These are phyloP conservation scores for Cyanistes caeruleus DNA, from an alignment of 2,113 vertebrate species.

Conservation along the genomic window DNA sequence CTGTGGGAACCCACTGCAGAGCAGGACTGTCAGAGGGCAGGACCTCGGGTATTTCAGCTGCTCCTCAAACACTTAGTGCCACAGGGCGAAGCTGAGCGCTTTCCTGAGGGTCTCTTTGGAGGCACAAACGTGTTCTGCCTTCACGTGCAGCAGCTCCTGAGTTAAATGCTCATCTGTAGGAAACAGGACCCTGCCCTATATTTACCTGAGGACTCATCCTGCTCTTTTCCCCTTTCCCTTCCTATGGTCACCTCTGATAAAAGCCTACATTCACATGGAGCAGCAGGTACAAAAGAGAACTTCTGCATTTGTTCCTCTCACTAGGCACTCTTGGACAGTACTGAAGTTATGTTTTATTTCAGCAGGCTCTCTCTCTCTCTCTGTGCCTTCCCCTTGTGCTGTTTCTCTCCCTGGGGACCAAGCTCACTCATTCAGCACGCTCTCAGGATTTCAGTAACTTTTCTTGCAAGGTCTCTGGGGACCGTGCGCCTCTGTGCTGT, in stretches of 20 bases:
- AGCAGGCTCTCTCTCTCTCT: neutral
- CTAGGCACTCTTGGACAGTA: neutral
- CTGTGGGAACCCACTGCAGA: neutral
- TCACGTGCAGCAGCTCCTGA: neutral
- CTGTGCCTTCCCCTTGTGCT: neutral
- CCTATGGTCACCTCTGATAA: neutral
- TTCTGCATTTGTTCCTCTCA: neutral
- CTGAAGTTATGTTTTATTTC: neutral
- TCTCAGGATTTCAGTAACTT: conserved; percentile 42
- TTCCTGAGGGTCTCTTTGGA: neutral
- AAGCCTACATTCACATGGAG: neutral
- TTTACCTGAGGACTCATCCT: neutral
- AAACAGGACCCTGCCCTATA: rapidly evolving
- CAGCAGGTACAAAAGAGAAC: neutral
- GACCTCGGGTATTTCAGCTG: neutral
- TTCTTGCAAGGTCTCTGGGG: conserved; percentile 25
- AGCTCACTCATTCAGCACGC: neutral
- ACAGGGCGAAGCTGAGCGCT: neutral
- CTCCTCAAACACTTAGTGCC: neutral
- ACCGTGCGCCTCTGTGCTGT: neutral
- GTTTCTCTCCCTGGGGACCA: neutral
- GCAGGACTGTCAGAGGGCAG: neutral
- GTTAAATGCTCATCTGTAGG: neutral
- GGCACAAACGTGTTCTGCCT: neutral
- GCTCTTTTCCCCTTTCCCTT: neutral